Base-by-base conservation (phyloP, 2,797 vertebrate genomes). In the Philypnodon macrostomus region DNA sequence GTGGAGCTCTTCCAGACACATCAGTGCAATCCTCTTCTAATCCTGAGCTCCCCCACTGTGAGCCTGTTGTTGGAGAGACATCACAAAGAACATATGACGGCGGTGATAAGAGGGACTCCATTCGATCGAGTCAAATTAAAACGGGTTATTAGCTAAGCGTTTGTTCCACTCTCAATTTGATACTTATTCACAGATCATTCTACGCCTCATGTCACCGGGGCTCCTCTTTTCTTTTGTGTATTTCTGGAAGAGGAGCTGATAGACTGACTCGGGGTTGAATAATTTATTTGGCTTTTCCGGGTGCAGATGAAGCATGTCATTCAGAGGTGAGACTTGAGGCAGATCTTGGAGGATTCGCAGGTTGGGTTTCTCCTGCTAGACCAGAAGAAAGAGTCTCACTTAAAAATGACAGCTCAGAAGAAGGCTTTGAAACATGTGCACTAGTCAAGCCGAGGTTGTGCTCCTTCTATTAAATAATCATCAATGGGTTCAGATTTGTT, bases 51-150 rank as follows among this genome's bases (percentile, higher is more conserved):
- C 69, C 75, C 75, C 63, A 72, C 70, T 69, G 77, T 60, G 71
- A 77, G 63, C 63, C 59, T 63, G 70, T 83, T 86, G 73, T 87
- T 70, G 76, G 73, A 75, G 63, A 52, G 52, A 63, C 68, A 72
- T 69, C 70, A 66, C 46, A 68, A 58, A 50, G 59, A 74, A 81
- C 79, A 76, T 81, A 67, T 85, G 82, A 88, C 81, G 61, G 57
- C 40, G 58, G 49, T 63, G 83, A 88, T 85, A 88, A 88, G 71
- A 64, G 46, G 13, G 65, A 46, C 77, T 67, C 30, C 33, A 45
- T 67, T 31, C 16, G 13, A 67, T 65, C 70, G 55, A 63, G 63
- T 49, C 60, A 54, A 77, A 79, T 84, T 80, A 73, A 67, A 81
- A 75, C 57, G 70, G 49, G 62, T 75, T 79, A 77, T 82, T 75